phyloP scores from a whole-genome alignment of 2,797 vertebrate species.

The Melanotaenia boesemani region DNA sequence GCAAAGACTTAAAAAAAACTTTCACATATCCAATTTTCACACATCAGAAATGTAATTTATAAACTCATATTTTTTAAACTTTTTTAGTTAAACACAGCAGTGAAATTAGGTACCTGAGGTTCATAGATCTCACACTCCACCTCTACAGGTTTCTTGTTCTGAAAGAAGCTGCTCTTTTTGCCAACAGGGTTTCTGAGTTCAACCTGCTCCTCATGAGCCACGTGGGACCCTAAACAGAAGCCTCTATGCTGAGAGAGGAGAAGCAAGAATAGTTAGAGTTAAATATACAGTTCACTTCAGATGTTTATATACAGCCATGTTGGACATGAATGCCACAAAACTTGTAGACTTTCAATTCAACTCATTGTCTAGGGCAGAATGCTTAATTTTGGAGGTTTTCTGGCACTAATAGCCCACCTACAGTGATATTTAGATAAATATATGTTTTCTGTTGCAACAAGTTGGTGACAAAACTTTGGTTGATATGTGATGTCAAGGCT shows the following conservation, averaged over 20 bases:
- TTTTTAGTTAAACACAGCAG: too few relatives aligned
- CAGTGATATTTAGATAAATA: too few relatives aligned
- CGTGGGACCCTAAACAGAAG: conserved; percentile 72
- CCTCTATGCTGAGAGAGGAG: conserved; percentile 67
- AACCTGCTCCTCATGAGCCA: conserved; percentile 43
- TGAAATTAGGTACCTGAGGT: conserved; percentile 61
- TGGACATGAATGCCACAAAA: neutral
- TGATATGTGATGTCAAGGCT: neutral
- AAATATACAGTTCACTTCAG: neutral
- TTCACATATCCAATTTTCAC: too few relatives aligned
- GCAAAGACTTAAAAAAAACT: too few relatives aligned
- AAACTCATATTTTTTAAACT: too few relatives aligned
- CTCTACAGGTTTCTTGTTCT: conserved; percentile 32
- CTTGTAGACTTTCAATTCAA: too few relatives aligned
- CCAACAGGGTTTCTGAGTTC: conserved; percentile 43
- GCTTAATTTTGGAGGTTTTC: too few relatives aligned
- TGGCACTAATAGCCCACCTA: too few relatives aligned
- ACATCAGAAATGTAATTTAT: too few relatives aligned
- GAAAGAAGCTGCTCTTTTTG: conserved; percentile 22
- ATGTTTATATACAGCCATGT: neutral
- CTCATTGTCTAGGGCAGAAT: too few relatives aligned
- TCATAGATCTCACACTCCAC: conserved; percentile 79
- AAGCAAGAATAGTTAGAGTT: neutral
- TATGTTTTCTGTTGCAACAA: too few relatives aligned
- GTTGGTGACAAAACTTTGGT: too few relatives aligned